These are phyloP conservation scores for Okamejei kenojei DNA, from an alignment of 2,797 vertebrate species.

Conservation along the genomic window DNA sequence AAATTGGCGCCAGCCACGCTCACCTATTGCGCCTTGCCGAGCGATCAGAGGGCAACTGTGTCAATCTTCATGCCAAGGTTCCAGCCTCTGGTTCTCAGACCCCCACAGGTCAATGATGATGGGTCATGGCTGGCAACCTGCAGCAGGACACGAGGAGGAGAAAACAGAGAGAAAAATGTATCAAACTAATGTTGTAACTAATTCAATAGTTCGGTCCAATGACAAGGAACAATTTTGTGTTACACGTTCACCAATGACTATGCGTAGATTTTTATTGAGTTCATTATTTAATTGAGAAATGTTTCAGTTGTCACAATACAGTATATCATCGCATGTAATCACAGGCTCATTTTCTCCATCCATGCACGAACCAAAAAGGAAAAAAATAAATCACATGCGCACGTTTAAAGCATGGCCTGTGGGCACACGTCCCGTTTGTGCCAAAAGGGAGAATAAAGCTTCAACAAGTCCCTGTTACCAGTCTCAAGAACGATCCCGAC, in stretches of 20 bases:
- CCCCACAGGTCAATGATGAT: not conserved
- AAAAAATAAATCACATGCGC: not conserved
- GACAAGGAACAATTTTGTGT: not conserved
- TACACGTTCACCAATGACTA: not conserved
- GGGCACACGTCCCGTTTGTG: not conserved
- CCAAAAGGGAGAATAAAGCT: not conserved
- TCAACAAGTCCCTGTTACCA: too few relatives aligned
- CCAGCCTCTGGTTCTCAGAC: not conserved
- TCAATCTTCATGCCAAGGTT: not conserved
- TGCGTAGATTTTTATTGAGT: not conserved
- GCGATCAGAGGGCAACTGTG: not conserved
- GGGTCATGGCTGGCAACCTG: slow-evolving; percentile 15
- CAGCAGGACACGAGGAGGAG: not conserved
- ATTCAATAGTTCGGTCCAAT: not conserved
- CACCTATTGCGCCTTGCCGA: not conserved
- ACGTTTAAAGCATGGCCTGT: not conserved
- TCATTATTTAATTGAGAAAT: not conserved
- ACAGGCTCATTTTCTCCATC: not conserved
- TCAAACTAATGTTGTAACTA: not conserved
- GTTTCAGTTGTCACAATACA: not conserved
- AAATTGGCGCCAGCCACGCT: not conserved
- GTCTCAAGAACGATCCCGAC: too few relatives aligned
- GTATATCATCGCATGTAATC: not conserved
- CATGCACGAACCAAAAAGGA: too few relatives aligned
- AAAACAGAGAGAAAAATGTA: slow-evolving; percentile 1